Base-by-base conservation (phyloP, 2,797 vertebrate genomes). In the Microctenopoma steveboyesi region DNA sequence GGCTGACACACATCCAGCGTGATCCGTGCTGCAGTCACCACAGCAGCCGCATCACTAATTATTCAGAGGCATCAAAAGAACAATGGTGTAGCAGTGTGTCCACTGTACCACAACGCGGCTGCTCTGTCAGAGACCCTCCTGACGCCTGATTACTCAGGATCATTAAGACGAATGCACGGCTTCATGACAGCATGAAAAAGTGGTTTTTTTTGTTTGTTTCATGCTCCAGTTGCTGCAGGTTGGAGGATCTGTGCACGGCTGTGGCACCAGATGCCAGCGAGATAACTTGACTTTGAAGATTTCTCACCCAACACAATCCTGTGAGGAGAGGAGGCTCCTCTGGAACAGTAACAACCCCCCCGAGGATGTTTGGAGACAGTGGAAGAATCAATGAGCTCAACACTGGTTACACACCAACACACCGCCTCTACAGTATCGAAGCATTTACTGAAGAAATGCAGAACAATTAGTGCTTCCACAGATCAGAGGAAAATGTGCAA, bases 121-220 rank as follows among this genome's bases (percentile, higher is more conserved):
- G 45, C 7, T 6, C 16, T 3, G 43, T 10, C 49, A 7, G 49
- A 51, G 48, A 22, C 10, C 7, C 61, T 65, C 27, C 61, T 16
- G 70, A 42, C 5, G 8, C 14, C 62, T 78, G 46, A 69, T 84
- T 61, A 49, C 60, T 84, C 28, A 35, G 33, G 33, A 63, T 87
- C 76, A 81, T 67, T 56, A 61, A 86, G 76, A 78, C 42, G 43
- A 74, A 87, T 71, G 70, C 4, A 40, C 25, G 22, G 60, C 49
- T 74, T 68, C 55, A 74, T 87, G 78, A 68, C 18, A 18, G 18
- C 18, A 22, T 4, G 46, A 22, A 22, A 42, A 42, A 42, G 12
- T 42, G 18, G 3, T 13, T 1, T 35, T 35, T 33, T 4, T 35
- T 7, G 33, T 8, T 33, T 11, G 39, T 40, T 40, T 11, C 13